phyloP scores from a whole-genome alignment of 2,797 vertebrate genomes.

The Hafferia zeledoni region DNA sequence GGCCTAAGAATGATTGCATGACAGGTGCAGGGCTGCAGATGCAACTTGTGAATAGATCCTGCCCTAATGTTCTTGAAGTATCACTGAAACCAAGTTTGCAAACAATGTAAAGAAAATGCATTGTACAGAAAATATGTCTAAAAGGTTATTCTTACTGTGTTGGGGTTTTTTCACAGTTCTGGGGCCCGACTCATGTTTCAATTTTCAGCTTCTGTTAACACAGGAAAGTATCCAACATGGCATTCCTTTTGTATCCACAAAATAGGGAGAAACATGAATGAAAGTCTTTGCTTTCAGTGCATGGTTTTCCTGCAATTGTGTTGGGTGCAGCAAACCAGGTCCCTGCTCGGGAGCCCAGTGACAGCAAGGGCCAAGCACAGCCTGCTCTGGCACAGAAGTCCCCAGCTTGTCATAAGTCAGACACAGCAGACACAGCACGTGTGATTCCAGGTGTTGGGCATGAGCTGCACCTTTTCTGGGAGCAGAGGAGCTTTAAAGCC shows the following conservation, averaged over 20 bases:
- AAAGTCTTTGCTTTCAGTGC: neutral
- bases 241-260: neutral
- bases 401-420: neutral
- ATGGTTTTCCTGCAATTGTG: neutral
- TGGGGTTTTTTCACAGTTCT: neutral
- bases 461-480: neutral
- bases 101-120: neutral
- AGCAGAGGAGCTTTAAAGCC: neutral
- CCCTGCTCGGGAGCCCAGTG: neutral
- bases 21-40: neutral
- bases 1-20: neutral
- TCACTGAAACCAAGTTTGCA: neutral
- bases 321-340: neutral
- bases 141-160: neutral
- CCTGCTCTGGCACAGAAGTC: neutral
- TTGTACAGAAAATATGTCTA: neutral
- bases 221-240: neutral
- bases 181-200: neutral
- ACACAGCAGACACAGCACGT: rapidly evolving
- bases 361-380: neutral
- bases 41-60: neutral
- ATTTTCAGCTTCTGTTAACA: neutral
- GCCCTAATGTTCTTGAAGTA: neutral
- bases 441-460: neutral
- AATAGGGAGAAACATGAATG: neutral